Base-by-base conservation (phyloP, 2,888 invertebrate species). In the Acleris sparsana region DNA sequence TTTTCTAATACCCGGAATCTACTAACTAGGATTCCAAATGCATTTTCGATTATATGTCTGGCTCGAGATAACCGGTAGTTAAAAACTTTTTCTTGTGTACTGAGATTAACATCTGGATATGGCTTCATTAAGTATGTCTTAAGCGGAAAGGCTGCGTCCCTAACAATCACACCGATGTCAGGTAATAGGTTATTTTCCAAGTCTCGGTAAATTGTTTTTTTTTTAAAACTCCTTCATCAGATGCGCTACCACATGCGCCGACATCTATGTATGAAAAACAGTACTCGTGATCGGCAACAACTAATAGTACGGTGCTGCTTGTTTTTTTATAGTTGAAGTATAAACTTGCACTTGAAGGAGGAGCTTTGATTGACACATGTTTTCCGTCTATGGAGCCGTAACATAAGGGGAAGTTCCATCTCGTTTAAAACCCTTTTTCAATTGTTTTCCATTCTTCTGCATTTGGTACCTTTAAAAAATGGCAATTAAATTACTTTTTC, bases 381-480 rank as follows among this genome's bases (percentile, higher is more conserved):
- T 55, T 55, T 29, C 55, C 55, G 18, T 55, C 55, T 55, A 55
- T 55, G 55, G 55, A 29, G 29, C 55, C 55, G 18, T 55, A 29
- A 55, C 33, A 55, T 29, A 17, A 29, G 18, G 55, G 55, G 55
- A 55, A 25, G 18, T 57, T 29, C 22, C 33, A 33, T 33, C 29
- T 33, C 29, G 29, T 33, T 33, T 33, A 7, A 49, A 49, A 49
- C 49, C 49, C 49, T 18, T 18, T 49, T 49, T 49, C 49, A 18
- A 49, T 20, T 49, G 18, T 49, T 49, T 49, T 49, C 49, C 49
- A 49, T 49, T 49, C 49, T 49, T 49, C 49, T 49, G 49, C 49
- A 49, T 49, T 49, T 49, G 49, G 49, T 18, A 49, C 49, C 49
- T 49, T 13, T 49, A 49, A 49, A 49, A 49, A 18, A 49, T 18